Evolutionary conservation across 2,797 vertebrate genomes (phyloP).

Genomic region (Tadarida brasiliensis): DNA sequence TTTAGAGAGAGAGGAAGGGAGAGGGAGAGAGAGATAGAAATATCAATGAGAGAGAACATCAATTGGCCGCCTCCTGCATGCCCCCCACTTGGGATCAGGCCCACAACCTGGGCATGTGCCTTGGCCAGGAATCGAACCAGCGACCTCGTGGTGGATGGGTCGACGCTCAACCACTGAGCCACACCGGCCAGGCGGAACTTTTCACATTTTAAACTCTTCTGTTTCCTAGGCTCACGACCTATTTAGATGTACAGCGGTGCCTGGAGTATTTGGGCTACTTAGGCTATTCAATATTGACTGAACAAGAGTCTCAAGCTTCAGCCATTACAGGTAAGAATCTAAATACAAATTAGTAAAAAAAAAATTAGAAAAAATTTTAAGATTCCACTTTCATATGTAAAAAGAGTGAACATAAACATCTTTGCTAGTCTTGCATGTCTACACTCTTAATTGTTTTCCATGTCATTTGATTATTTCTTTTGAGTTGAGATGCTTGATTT

Average conservation of each 20-base stretch:
- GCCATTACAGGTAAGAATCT: constrained; percentile 93
- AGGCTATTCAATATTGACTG: constrained; percentile 97
- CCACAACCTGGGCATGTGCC: too few relatives aligned
- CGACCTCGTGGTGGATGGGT: too few relatives aligned
- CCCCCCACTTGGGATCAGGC: too few relatives aligned
- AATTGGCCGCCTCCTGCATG: too few relatives aligned
- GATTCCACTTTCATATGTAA: neutral
- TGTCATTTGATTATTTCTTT: constrained; percentile 34
- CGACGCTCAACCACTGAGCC: too few relatives aligned
- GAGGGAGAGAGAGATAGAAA: too few relatives aligned
- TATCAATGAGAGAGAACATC: too few relatives aligned
- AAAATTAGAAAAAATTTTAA: neutral
- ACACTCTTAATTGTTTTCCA: neutral
- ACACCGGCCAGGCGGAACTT: neutral
- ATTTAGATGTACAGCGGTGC: constrained; percentile 97
- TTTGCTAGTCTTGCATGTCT: constrained; percentile 43
- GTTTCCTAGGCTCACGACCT: constrained; percentile 94
- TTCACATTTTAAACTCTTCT: neutral
- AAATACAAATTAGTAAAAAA: neutral
- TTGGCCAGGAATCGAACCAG: too few relatives aligned
- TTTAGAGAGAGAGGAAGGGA: too few relatives aligned
- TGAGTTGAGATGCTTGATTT: constrained; percentile 33
- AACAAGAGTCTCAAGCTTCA: constrained; percentile 98
- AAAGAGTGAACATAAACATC: constrained; percentile 50
- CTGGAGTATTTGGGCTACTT: constrained; percentile 98